Evolutionary conservation across 2,888 invertebrate genomes (phyloP).

Genomic region (Pristionchus arcanus): DNA sequence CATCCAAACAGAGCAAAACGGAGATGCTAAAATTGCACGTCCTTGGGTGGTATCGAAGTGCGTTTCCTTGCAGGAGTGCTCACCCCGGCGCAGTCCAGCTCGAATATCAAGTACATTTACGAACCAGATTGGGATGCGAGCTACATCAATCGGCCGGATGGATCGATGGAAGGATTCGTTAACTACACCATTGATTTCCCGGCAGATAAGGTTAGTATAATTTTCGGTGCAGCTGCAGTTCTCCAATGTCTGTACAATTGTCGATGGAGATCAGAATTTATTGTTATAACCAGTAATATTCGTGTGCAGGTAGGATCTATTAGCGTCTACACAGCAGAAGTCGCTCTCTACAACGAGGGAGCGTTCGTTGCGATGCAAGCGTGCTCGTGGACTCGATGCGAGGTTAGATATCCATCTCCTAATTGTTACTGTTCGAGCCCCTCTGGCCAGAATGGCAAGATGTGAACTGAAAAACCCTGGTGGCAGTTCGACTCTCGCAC

Average conservation of each 20-base stretch:
- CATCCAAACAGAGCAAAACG: too few species aligned
- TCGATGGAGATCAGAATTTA: too few species aligned
- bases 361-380: neutral
- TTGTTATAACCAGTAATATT: too few species aligned
- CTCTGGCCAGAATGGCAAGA: too few species aligned
- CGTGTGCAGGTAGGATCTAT: neutral
- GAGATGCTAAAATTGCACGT: too few species aligned
- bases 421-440: too few species aligned
- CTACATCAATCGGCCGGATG: neutral
- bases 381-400: neutral
- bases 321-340: neutral
- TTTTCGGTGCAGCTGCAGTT: too few species aligned
- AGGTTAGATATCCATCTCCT: too few species aligned
- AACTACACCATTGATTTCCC: neutral
- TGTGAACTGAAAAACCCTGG: too few species aligned
- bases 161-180: neutral
- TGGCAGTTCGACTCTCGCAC: too few species aligned
- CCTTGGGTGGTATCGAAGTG: too few species aligned
- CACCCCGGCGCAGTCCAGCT: neutral
- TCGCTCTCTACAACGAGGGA: neutral
- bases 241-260: too few species aligned
- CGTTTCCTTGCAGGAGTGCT: neutral
- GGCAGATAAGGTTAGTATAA: neutral
- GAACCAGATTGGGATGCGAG: neutral
- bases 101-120: neutral